Base-by-base conservation (phyloP, 2,888 invertebrate species). In the Lordiphosa andalusiaca region DNA sequence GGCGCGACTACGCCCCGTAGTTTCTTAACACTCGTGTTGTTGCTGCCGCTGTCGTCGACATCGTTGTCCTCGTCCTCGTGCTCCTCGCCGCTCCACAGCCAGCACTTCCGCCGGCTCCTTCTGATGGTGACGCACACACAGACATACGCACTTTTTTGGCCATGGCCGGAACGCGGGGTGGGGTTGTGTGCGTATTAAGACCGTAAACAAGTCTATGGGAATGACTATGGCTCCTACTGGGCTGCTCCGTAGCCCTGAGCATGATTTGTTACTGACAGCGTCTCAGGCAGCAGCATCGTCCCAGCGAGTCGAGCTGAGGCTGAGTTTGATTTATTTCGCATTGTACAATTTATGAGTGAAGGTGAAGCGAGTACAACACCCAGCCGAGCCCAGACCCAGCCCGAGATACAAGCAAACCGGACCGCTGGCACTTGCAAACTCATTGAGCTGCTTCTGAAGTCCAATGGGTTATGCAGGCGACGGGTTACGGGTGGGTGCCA, bases 271-370 rank as follows among this genome's bases (percentile, higher is more conserved):
- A 77, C 78, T 82, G 78, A 80, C 78, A 80, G 66, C 84, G 72
- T 84, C 78, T 78, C 78, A 72, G 77, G 71, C 81, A 81, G 77
- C 62, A 75, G 46, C 54, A 46, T 44, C 42, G 57, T 37, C 56
- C 59, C 25, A 40, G 36, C 38, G 36, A 35, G 57, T 40, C 35
- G 42, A 67, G 60, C 57, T 53, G 70, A 74, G 73, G 69, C 72
- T 78, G 73, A 74, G 66, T 81, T 76, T 86, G 87, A 86, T 86
- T 87, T 86, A 86, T 87, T 72, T 85, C 71, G 66, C 67, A 63
- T 71, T 81, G 78, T 70, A 77, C 75, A 83, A 84, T 85, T 81
- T 84, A 85, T 80, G 75, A 80, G 83, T 76, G 76, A 83, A 78
- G 83, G 73, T 80, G 68, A 76, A 84, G 71, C 67, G 53, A 30